Conservation (phyloP, 2,888 invertebrate species). For the Carcina quercana region DNA sequence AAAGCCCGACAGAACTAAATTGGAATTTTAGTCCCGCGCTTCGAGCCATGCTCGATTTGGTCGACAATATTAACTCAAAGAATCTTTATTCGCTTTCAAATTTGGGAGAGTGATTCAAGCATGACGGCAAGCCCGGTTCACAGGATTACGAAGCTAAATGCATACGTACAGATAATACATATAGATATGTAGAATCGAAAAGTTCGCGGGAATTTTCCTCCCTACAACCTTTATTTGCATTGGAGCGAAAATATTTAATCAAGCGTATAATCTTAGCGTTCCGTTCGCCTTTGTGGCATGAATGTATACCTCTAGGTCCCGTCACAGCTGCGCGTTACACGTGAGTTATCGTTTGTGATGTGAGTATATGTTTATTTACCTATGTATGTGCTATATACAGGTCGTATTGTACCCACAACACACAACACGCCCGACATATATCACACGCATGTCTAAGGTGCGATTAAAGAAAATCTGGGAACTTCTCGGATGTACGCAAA, state of each 20-base stretch:
- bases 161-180: slow-evolving; percentile 1
- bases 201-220: slow-evolving; percentile 41
- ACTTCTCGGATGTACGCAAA: too few relatives aligned
- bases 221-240: slow-evolving; percentile 60
- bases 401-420: too few relatives aligned
- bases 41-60: slow-evolving; percentile 2
- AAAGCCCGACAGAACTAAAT: slow-evolving; percentile 3
- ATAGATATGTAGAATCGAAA: slow-evolving; percentile 33
- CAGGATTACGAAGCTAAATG: slow-evolving; percentile 4
- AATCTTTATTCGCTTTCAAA: slow-evolving; percentile 4
- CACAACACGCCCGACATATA: background rate
- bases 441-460: background rate
- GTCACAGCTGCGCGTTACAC: slow-evolving; percentile 25
- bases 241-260: slow-evolving; percentile 72
- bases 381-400: background rate
- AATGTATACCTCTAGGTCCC: slow-evolving; percentile 37
- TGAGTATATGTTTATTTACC: slow-evolving; percentile 2
- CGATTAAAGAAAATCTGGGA: too few relatives aligned
- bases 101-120: slow-evolving; percentile 6
- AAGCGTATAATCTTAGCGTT: slow-evolving; percentile 66
- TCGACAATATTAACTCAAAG: slow-evolving; percentile 6
- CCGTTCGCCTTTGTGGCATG: slow-evolving; percentile 53
- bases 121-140: slow-evolving; percentile 1
- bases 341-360: slow-evolving; percentile 15
- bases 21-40: slow-evolving; percentile 5